Base-by-base conservation (phyloP, 92 coral and sea anemone species). In the Plumapathes pennacea region DNA sequence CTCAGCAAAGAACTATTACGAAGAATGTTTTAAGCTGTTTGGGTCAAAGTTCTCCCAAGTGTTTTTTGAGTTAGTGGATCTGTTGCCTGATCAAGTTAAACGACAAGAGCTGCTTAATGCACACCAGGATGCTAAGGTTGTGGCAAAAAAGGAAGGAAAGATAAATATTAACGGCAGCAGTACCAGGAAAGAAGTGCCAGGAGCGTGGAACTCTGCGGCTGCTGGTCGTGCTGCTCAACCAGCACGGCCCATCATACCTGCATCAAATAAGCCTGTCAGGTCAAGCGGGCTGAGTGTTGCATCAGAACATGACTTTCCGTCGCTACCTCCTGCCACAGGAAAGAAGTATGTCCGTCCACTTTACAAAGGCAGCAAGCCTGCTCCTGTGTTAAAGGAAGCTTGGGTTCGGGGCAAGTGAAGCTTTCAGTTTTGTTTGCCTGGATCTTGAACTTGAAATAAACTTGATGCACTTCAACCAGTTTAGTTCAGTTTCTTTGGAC, bases 381-480 rank as follows among this genome's bases (percentile, higher is more conserved):
- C 82, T 7, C 8, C 65, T 4, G 68, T 78, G 3, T 48, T 88
- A 14, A 88, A 88, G 65, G 71, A 83, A 64, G 96, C 96, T 39
- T 88, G 96, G 96, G 80, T 88, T 8, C 49, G 86, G 26, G 96
- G 96, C 15, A 88, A 88, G 69, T 88, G 64, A 60, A n/a, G n/a
- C n/a, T n/a, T n/a, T n/a, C n/a, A n/a, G n/a, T n/a, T n/a, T n/a
- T n/a, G n/a, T n/a, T n/a, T n/a, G n/a, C n/a, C n/a, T n/a, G n/a
- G n/a, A n/a, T n/a, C n/a, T n/a, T n/a, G n/a, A n/a, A n/a, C n/a
- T n/a, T n/a, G n/a, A n/a, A n/a, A n/a, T n/a, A n/a, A n/a, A n/a
- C n/a, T n/a, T n/a, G n/a, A n/a, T n/a, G n/a, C n/a, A n/a, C n/a
- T n/a, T n/a, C n/a, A n/a, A n/a, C n/a, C n/a, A n/a, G n/a, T n/a